Conservation (phyloP, 2,888 invertebrate species). For the Eristalis intricaria region DNA sequence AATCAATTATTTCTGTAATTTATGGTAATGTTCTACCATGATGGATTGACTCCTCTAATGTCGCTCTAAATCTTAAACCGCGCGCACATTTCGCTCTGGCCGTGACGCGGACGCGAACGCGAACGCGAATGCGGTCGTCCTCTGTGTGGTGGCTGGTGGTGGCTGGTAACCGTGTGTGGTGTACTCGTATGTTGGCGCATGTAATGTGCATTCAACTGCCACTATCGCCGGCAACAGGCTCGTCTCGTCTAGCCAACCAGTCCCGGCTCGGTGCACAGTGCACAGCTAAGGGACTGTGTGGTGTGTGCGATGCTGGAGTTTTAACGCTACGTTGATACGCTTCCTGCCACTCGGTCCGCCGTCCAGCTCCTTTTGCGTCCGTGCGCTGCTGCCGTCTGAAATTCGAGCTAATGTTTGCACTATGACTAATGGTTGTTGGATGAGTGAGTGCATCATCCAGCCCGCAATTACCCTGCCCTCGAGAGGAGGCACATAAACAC, state of each 20-base stretch:
- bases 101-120: conserved; percentile 66
- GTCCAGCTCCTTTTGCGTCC: conserved; percentile 41
- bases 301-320: conserved; percentile 64
- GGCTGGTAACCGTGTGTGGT: conserved; percentile 54
- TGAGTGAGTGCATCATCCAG: conserved; percentile 54
- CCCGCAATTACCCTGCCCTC: conserved; percentile 53
- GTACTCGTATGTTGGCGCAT: conserved; percentile 67
- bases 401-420: conserved; percentile 72
- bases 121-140: too few species aligned
- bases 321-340: conserved; percentile 70
- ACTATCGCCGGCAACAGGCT: conserved; percentile 44
- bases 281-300: conserved; percentile 26
- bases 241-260: conserved; percentile 29
- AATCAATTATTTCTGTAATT: conserved; percentile 82
- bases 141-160: not conserved
- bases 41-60: conserved; percentile 82
- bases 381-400: conserved; percentile 58
- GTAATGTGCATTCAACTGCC: conserved; percentile 71
- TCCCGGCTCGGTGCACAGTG: too few species aligned
- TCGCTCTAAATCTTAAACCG: conserved; percentile 81
- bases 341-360: conserved; percentile 76
- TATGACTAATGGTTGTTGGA: conserved; percentile 70
- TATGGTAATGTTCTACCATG: conserved; percentile 82
- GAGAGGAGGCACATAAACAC: conserved; percentile 29
- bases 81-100: conserved; percentile 64